Evolutionary conservation across 2,888 invertebrate species (phyloP), one percentile per base, ranked within the genome.

Genomic region (Phortica magna): DNA sequence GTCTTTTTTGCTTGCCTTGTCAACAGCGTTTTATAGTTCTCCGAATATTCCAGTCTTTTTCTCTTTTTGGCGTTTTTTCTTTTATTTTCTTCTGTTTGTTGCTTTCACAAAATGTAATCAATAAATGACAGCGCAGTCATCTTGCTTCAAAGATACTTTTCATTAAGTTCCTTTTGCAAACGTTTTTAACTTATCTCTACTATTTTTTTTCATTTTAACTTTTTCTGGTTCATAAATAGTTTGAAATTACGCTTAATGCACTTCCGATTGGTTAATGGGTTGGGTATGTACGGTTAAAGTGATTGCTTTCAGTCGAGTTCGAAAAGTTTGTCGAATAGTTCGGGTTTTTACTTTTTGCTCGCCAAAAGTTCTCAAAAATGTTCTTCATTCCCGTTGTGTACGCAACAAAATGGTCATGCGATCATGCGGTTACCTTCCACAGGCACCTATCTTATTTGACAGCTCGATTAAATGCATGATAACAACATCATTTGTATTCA

Each of bases 61-160:
- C 7, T 68, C 64, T 73, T 61, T 74, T 71, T 22, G 67, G 31
- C 74, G 67, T 71, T 80, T 73, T 59, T n/a, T 72, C 43, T 61
- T 61, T 19, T 6, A 74, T 77, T 78, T 73, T 77, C 22, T 61
- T 22, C 22, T 17, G 10, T 79, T 81, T 77, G 78, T 57, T 48
- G 17, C 59, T 17, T 77, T 77, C 48, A 39, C 57, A 77, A 75
- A 82, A 78, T 80, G 82, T 84, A 83, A 80, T 87, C 87, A 85
- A 88, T 85, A 83, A 83, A 79, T 79, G 84, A 77, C 79, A 77
- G 77, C 76, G 75, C 55, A 78, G 39, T 68, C 17, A 22, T 19
- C 31, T 1, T 6, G 7, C 7, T 61, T 61, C 22, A 14, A 12
- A 48, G 48, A 48, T 48, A 48, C 48, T 48, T 48, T 48, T 48